Evolutionary conservation across 2,113 vertebrate species (phyloP), one percentile per base, ranked within the genome.

Genomic region (Pimephales promelas): DNA sequence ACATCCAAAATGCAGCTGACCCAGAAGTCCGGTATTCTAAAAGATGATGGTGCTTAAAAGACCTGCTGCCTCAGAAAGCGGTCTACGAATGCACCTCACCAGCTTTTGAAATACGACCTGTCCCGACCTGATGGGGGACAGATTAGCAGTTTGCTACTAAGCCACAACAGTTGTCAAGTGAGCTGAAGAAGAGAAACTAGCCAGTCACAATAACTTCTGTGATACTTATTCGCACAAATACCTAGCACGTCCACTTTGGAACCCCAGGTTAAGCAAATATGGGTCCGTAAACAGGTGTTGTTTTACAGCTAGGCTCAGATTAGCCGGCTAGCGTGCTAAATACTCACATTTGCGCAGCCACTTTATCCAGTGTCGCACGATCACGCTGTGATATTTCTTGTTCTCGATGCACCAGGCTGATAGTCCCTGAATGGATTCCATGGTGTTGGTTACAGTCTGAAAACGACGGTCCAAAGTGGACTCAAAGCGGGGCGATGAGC

Each of bases 351-450:
- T 96, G 73, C 92, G 96, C 86, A 98, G 83, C 92, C 95, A 97
- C 93, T 97, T 97, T 80, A 97, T 94, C 97, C 97, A 99, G 87
- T 96, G 94, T 36, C 95, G 95, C 88, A 98, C 97, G 89, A 99
- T 95, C 40, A 95, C 89, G 88, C 89, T 93, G 94, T 98, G 96
- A 89, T 97, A 96, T 84, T 96, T 97, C 94, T 98, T 98, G 95
- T 98, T 97, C 84, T 98, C 97, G 87, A 98, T 96, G 91, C 97
- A 98, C 97, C 97, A 98, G 9, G 93, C 90, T 52, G 96, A 97
- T 62, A 98, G 91, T 89, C 95, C 96, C 89, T 99, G 97, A 87
- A 99, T 98, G 13, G 97, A 98, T 34, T 99, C 97, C 97, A 97
- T 97, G 7, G 97, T 98, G 92, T 97, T 99, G 70, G 94, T 94